Conservation (phyloP, 1,140 invertebrate species). For the Steinernema feltiae region DNA sequence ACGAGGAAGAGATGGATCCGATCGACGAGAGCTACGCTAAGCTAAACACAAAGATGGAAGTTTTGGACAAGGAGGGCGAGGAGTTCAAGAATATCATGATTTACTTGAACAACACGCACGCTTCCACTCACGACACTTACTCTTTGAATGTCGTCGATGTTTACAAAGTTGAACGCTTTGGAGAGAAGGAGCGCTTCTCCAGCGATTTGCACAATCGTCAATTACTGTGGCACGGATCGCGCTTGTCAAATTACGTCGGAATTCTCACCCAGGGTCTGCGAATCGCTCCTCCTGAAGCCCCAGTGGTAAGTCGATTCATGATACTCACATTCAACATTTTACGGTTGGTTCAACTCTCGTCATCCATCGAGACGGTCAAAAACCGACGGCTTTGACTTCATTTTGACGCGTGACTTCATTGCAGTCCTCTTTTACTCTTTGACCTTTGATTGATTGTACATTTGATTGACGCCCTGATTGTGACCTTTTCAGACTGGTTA, state of each 20-base stretch:
- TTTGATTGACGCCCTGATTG: too few relatives aligned
- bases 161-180: constrained; percentile 71
- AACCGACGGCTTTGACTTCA: too few relatives aligned
- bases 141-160: constrained; percentile 70
- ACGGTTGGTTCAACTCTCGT: too few relatives aligned
- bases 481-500: constrained; percentile 79
- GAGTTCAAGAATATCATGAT: constrained; percentile 72
- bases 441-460: too few relatives aligned
- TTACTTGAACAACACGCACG: constrained; percentile 81
- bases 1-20: constrained; percentile 68
- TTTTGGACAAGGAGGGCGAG: constrained; percentile 66
- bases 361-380: too few relatives aligned
- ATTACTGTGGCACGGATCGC: constrained; percentile 91
- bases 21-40: constrained; percentile 81
- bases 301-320: constrained; percentile 58
- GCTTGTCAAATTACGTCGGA: constrained; percentile 85
- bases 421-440: constrained; percentile 23
- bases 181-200: constrained; percentile 75
- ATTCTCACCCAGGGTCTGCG: constrained; percentile 90
- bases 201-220: constrained; percentile 75
- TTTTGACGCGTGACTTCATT: too few relatives aligned
- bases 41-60: constrained; percentile 73
- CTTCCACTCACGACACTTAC: constrained; percentile 72
- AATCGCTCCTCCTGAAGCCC: constrained; percentile 91
- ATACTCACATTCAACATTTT: too few relatives aligned